These are phyloP conservation scores for Acanthaster planci DNA, from an alignment of 35 echinoderm and acorn worm genomes.

Conservation along the genomic window DNA sequence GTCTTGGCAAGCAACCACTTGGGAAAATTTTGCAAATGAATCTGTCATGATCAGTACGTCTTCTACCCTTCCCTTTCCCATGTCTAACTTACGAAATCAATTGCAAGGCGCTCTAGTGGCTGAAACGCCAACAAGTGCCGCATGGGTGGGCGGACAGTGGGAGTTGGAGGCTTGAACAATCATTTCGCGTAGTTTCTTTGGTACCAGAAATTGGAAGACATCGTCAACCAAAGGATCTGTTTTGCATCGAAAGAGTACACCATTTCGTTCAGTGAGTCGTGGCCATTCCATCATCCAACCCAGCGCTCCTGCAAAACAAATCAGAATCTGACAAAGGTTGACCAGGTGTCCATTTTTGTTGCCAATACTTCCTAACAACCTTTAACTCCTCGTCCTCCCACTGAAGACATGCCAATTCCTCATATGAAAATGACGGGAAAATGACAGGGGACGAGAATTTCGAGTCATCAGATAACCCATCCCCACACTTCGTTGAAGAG, in stretches of 20 bases:
- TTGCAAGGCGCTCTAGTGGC: constrained; percentile 17
- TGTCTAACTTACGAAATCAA: constrained; percentile 57
- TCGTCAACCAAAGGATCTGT: neutral
- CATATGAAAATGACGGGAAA: neutral
- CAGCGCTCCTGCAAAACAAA: neutral
- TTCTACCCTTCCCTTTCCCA: constrained; percentile 43
- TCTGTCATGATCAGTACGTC: constrained; percentile 73
- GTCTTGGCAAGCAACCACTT: constrained; percentile 1
- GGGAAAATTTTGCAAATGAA: constrained; percentile 37
- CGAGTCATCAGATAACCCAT: no score
- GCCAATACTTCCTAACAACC: neutral
- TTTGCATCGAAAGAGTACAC: neutral
- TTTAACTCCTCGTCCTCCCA: neutral
- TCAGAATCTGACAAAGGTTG: neutral
- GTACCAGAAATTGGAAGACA: neutral
- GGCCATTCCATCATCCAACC: neutral
- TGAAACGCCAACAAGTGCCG: constrained; percentile 41
- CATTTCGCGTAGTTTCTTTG: neutral
- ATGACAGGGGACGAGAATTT: no score
- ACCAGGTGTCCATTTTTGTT: neutral
- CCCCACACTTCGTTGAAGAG: no score
- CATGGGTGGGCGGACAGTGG: constrained; percentile 35
- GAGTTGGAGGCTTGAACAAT: constrained; percentile 36
- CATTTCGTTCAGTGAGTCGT: neutral
- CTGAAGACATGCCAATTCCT: neutral